These are phyloP conservation scores for Archips xylosteana DNA, from an alignment of 2,888 invertebrate species.

Conservation along the genomic window DNA sequence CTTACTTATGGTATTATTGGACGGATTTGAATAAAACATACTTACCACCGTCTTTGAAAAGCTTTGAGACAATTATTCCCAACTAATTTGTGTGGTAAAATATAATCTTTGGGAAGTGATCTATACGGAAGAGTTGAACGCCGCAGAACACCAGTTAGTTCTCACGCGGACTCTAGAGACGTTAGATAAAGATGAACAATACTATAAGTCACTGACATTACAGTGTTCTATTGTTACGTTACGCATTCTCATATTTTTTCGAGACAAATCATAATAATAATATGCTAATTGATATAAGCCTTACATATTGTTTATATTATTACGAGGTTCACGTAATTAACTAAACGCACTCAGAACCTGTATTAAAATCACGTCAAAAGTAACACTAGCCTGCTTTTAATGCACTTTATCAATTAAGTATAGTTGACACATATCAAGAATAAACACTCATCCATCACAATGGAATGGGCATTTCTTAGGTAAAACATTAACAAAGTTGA, in stretches of 20 bases:
- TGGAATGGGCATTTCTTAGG: not conserved
- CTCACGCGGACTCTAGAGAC: slow-evolving; percentile 38
- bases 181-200: slow-evolving; percentile 37
- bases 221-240: slow-evolving; percentile 44
- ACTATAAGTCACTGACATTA: slow-evolving; percentile 41
- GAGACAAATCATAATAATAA: slow-evolving; percentile 25
- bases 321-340: slow-evolving; percentile 45
- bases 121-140: slow-evolving; percentile 29
- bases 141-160: slow-evolving; percentile 33
- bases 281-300: slow-evolving; percentile 30
- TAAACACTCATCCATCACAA: not conserved
- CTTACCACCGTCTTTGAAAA: slow-evolving; percentile 9
- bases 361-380: slow-evolving; percentile 40
- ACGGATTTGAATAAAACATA: slow-evolving; percentile 25
- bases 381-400: slow-evolving; percentile 1
- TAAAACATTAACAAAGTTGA: not conserved
- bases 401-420: slow-evolving; percentile 1
- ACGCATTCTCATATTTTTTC: slow-evolving; percentile 45
- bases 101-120: slow-evolving; percentile 41
- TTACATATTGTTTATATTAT: slow-evolving; percentile 40
- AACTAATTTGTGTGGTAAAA: slow-evolving; percentile 34
- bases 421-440: not conserved
- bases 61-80: slow-evolving; percentile 13
- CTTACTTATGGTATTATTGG: slow-evolving; percentile 5
- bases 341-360: slow-evolving; percentile 40